phyloP scores from a whole-genome alignment of 2,113 vertebrate species.

The Pelodiscus sinensis region DNA sequence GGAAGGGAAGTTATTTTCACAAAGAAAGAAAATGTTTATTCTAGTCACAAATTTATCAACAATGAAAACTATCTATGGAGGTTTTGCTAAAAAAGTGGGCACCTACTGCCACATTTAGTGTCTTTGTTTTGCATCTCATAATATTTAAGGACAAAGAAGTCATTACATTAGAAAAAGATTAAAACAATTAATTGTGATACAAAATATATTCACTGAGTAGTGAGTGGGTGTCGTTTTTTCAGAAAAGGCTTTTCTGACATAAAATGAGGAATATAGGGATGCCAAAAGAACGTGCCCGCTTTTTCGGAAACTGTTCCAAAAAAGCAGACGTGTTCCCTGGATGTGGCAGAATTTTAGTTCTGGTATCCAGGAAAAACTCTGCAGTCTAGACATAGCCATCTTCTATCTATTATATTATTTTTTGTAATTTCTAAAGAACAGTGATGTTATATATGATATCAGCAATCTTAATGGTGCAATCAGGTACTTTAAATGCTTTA shows the following conservation, averaged over 20 bases:
- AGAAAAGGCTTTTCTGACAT: no score
- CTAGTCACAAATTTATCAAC: background rate
- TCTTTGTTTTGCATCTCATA: slow-evolving; percentile 16
- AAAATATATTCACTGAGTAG: background rate
- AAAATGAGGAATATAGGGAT: no score
- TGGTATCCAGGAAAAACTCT: no score
- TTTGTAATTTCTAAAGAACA: background rate
- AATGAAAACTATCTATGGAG: background rate
- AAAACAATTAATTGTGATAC: background rate
- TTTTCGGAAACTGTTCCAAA: no score
- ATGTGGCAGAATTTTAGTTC: no score
- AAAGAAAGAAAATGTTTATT: background rate
- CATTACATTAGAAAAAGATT: slow-evolving; percentile 20
- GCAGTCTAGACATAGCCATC: no score
- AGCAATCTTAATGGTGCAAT: slow-evolving; percentile 9
- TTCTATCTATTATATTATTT: background rate
- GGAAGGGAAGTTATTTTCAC: background rate
- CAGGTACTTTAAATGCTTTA: background rate
- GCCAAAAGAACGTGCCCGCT: no score
- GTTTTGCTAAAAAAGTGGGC: background rate
- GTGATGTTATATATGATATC: slow-evolving; percentile 12
- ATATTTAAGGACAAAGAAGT: slow-evolving; percentile 18
- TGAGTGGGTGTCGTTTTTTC: no score
- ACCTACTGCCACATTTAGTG: background rate
- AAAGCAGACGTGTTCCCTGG: no score